Conservation (phyloP, 2,113 vertebrate genomes). For the Probosciger aterrimus region DNA sequence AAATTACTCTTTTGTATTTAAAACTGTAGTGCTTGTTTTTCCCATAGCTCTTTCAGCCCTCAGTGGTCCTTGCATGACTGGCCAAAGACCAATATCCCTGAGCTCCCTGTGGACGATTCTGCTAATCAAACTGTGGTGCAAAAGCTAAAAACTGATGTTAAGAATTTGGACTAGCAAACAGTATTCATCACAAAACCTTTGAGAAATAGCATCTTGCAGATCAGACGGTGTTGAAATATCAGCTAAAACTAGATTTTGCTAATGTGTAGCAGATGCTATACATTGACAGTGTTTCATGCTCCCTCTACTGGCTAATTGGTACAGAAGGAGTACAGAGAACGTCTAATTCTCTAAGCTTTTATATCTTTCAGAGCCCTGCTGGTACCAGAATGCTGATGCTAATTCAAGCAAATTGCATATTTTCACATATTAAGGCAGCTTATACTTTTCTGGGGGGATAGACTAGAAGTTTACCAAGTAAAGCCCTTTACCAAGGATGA, state of each 20-base stretch:
- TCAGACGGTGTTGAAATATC: not conserved
- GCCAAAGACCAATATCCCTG: not conserved
- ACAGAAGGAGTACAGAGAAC: not conserved
- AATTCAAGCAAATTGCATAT: not conserved
- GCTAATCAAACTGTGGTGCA: not conserved
- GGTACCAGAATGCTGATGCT: not conserved
- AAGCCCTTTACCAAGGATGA: not conserved
- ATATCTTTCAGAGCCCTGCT: not conserved
- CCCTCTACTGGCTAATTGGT: not conserved
- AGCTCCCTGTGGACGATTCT: not conserved
- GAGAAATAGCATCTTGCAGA: not conserved
- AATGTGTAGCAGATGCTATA: not conserved
- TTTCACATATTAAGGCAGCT: not conserved
- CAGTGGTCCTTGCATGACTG: not conserved
- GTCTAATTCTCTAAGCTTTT: not conserved
- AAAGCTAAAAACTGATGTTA: not conserved
- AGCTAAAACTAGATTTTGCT: not conserved
- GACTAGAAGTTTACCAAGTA: not conserved
- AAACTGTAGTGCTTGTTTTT: not conserved
- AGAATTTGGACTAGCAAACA: not conserved
- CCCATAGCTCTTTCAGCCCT: not conserved
- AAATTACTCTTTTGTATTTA: not conserved
- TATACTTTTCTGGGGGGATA: not conserved
- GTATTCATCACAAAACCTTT: not conserved
- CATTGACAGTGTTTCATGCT: not conserved